Conservation (phyloP, 2,888 invertebrate species). For the Hydropsyche betteni region DNA sequence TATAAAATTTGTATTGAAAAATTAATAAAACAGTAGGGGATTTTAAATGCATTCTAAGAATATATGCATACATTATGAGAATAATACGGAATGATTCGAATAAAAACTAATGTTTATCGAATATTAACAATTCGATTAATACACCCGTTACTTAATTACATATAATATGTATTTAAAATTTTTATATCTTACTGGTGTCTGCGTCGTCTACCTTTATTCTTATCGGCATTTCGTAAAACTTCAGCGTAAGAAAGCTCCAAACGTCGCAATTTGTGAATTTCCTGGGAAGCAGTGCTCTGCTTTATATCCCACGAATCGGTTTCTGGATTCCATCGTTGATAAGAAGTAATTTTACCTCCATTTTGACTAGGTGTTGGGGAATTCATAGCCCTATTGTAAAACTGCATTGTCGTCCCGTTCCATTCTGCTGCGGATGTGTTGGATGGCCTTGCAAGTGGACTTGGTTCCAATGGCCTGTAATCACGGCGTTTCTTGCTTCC, state of each 20-base stretch:
- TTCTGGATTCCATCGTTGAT: slow-evolving; percentile 64
- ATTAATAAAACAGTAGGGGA: too few relatives aligned
- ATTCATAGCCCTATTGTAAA: slow-evolving; percentile 69
- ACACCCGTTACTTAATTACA: slow-evolving; percentile 61
- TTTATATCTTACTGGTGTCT: slow-evolving; percentile 63
- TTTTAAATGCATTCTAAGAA: slow-evolving; percentile 14
- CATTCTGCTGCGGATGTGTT: slow-evolving; percentile 63
- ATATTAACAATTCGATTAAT: slow-evolving; percentile 64
- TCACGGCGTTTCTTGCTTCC: slow-evolving; percentile 69
- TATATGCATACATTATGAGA: not conserved
- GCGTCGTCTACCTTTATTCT: slow-evolving; percentile 63
- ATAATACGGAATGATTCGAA: slow-evolving; percentile 56
- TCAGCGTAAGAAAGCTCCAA: slow-evolving; percentile 88
- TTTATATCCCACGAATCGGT: slow-evolving; percentile 65
- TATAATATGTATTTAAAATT: slow-evolving; percentile 62
- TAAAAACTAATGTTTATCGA: slow-evolving; percentile 59
- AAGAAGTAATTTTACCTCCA: slow-evolving; percentile 61
- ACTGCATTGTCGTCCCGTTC: slow-evolving; percentile 77
- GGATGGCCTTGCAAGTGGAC: slow-evolving; percentile 60
- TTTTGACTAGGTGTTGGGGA: slow-evolving; percentile 70
- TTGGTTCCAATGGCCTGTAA: slow-evolving; percentile 66
- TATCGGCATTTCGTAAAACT: slow-evolving; percentile 77
- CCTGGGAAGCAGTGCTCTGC: slow-evolving; percentile 81
- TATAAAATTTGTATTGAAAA: too few relatives aligned
- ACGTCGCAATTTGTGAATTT: slow-evolving; percentile 81